Evolutionary conservation across 2,888 invertebrate genomes (phyloP).

Genomic region (Andricus curvator): DNA sequence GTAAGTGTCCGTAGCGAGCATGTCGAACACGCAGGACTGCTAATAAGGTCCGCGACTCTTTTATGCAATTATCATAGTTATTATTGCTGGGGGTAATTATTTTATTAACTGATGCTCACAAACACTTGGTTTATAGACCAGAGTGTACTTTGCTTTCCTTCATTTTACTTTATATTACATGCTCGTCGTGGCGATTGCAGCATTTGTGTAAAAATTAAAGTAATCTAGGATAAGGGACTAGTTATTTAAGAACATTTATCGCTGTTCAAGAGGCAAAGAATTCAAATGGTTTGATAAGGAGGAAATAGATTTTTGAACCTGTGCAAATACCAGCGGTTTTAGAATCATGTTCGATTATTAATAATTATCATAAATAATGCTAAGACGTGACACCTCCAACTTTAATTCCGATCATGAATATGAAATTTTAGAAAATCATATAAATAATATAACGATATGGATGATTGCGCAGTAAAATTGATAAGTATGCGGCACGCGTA

Average conservation of each 20-base stretch:
- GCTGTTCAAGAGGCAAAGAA: neutral
- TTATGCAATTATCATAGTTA: slow-evolving; percentile 22
- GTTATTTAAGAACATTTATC: neutral
- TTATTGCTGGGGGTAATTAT: slow-evolving; percentile 17
- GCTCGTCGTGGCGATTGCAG: neutral
- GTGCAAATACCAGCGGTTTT: neutral
- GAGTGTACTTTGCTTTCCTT: neutral
- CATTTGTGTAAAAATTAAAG: neutral
- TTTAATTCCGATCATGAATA: neutral
- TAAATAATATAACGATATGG: neutral
- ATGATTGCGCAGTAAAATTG: slow-evolving; percentile 4
- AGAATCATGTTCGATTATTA: too few species aligned
- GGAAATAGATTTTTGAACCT: neutral
- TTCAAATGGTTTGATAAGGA: neutral
- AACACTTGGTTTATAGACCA: slow-evolving; percentile 20
- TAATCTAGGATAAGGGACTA: neutral
- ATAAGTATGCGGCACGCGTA: slow-evolving; percentile 30
- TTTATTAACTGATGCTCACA: slow-evolving; percentile 30
- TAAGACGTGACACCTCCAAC: too few species aligned
- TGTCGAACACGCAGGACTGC: neutral
- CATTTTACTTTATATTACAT: neutral
- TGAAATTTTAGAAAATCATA: neutral
- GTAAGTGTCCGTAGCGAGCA: slow-evolving; percentile 1
- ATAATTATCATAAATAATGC: too few species aligned
- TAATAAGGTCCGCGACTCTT: slow-evolving; percentile 35